Evolutionary conservation across 2,888 invertebrate genomes (phyloP), one percentile per base, ranked within the genome.

Genomic region (Drosophila fulvimacula): DNA sequence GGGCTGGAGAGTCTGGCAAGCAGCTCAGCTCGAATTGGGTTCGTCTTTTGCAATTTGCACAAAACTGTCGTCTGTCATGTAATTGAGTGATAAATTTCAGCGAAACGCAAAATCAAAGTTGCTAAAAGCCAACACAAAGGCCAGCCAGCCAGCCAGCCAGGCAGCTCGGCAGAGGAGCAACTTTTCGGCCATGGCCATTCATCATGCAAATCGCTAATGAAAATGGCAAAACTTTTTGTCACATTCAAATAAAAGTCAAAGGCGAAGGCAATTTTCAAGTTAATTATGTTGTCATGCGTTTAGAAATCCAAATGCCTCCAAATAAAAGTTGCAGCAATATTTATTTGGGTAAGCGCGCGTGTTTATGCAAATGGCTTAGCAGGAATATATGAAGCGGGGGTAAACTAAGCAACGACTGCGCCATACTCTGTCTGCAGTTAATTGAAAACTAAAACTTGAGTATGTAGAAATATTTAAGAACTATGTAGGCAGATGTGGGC

Each of bases 61-160:
- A 65, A 73, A 71, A 73, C 69, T 79, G 88, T 74, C 85, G 69
- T 79, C 82, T 79, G 88, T 70, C 86, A 56, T 73, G 86, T 85
- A 85, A 88, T 84, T 83, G 85, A 82, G 80, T 77, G 77, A 82
- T 88, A 74, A 77, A 87, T 84, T 82, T 76, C 57, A 74, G 80
- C 82, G 69, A 80, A 73, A 48, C 44, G 34, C 61, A 59, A 71
- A 71, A 76, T 73, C 75, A 68, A 79, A 76, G 48, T 67, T 66
- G 42, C 30, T 69, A 71, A 62, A 59, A 55, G 15, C 10, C 42
- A 42, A 58, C 79, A 79, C 65, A 84, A 85, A 85, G 72, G 36
- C 36, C 52, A 24, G 11, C 5, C 44, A n/a, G 27, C 24, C 42
- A 15, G 11, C 5, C 41, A 19, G 39, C 3, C 9, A 21, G 6